Base-by-base conservation (phyloP, 1,140 invertebrate genomes). In the Aphidius ervi region DNA sequence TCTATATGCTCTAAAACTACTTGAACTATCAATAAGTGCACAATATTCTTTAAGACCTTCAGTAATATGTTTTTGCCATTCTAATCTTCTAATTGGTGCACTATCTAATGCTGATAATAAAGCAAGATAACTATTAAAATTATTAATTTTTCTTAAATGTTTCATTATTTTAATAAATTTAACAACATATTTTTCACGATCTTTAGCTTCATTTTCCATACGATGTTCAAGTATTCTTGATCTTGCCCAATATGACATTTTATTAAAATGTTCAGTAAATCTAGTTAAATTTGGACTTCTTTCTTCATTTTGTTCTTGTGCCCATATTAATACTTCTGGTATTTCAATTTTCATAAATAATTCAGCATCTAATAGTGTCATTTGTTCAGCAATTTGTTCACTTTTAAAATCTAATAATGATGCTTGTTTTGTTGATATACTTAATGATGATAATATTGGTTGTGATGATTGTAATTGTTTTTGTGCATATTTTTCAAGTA, bases 151-250 rank as follows among this genome's bases (percentile, higher is more conserved):
- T 62, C 96, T 84, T 61, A 99, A 81, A 71, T 94, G 90, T 81
- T 97, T 97, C 95, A 99, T 98, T 52, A 99, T 96, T 80, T 99
- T 99, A 45, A 99, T 93, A 73, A 98, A 97, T 75, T 99, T 99
- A 61, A 91, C 87, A 46, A 98, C 92, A 74, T 95, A 95, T 74
- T 91, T 92, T 79, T 99, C 97, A n/a, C 97, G 84, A 65, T 97
- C 94, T 71, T 93, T 93, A 8, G 92, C 89, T 65, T 95, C 92
- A 63, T 90, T 85, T 63, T 90, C 87, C 65, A 88, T 85, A 46
- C 95, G 75, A 59, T 85, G 84, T 63, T 86, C 84, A 16, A 86
- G 67, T 70, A 85, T 86, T 55, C 84, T 69, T 5, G 78, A 81
- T 49, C 77, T 69, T 9, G 77, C 77, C 97, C 97, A 99, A 70